Evolutionary conservation across 2,113 vertebrate species (phyloP), one percentile per base, ranked within the genome.

Genomic region (Seriola rivoliana): DNA sequence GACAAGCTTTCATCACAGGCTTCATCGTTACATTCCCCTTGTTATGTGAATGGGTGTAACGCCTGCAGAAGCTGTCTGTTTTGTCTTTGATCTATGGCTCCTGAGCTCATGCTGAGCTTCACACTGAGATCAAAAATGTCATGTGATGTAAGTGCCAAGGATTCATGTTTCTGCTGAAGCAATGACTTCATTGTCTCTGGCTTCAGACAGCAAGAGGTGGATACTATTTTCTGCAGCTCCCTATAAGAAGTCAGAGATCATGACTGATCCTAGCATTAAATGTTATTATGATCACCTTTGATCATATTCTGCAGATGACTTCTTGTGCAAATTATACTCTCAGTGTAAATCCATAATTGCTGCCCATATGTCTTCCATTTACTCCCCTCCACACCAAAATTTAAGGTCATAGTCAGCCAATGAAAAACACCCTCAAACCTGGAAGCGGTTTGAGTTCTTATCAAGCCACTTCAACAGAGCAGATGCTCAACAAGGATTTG

Each of bases 1-100:
- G 55, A 79, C 64, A 58, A 8, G 64, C 57, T 23, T 66, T 71
- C 17, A 42, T 50, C 40, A 17, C 8, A 57, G 46, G 14, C 57
- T 57, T 59, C 32, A 74, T 57, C 68, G 52, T 75, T 38, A 4
- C 7, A 34, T 59, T 32, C 38, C 55, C 40, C 34, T 59, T 67
- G 32, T 75, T 64, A 17, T 69, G 59, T 63, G 8, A 83, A 48
- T 19, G 52, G 23, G 38, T 57, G 19, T 21, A 52, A 68, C 62
- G 29, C n/a, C 52, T 40, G 68, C 73, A 68, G 38, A 73, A 3
- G 23, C 19, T 66, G 57, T 19, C 42, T 63, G 65, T 5, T 58
- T 62, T 59, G 58, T 50, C 66, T 85, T 71, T 78, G 32, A 34
- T 71, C n/a, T 58, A 1, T 13, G 46, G 54, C 55, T 67, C 65